Evolutionary conservation across 2,797 vertebrate genomes (phyloP).

Genomic region (Karalla daura): DNA sequence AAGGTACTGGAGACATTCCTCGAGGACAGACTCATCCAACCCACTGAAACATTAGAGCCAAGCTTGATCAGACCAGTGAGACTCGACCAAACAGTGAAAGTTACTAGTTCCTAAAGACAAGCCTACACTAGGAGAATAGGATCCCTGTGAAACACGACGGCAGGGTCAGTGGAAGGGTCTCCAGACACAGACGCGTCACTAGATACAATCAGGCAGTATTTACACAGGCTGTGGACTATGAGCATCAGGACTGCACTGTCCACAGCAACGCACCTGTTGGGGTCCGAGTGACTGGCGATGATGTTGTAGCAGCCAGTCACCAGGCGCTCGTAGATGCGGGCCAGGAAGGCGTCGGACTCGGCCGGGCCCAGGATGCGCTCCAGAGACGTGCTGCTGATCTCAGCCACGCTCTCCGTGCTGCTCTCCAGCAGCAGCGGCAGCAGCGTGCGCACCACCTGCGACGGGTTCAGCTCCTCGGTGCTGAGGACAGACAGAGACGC

Average conservation of each 20-base stretch:
- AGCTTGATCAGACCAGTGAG: background rate
- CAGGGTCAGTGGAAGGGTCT: too few species aligned
- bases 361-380: conserved; percentile 95
- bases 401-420: conserved; percentile 95
- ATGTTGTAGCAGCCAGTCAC: conserved; percentile 97
- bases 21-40: conserved; percentile 94
- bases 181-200: too few species aligned
- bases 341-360: conserved; percentile 95
- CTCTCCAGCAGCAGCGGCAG: conserved; percentile 95
- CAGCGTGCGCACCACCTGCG: conserved; percentile 91
- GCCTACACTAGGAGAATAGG: background rate
- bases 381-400: conserved; percentile 94
- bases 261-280: too few species aligned
- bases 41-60: conserved; percentile 81
- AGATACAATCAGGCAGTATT: too few species aligned
- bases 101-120: background rate
- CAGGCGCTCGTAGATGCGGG: conserved; percentile 93
- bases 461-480: conserved; percentile 92
- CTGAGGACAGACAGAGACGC: too few species aligned
- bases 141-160: too few species aligned
- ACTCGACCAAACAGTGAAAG: background rate
- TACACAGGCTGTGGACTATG: too few species aligned
- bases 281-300: conserved; percentile 94
- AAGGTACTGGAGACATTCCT: conserved; percentile 96
- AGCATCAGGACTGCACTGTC: too few species aligned